Evolutionary conservation across 2,113 vertebrate species (phyloP).

Genomic region (Genyomyrus donnyi): DNA sequence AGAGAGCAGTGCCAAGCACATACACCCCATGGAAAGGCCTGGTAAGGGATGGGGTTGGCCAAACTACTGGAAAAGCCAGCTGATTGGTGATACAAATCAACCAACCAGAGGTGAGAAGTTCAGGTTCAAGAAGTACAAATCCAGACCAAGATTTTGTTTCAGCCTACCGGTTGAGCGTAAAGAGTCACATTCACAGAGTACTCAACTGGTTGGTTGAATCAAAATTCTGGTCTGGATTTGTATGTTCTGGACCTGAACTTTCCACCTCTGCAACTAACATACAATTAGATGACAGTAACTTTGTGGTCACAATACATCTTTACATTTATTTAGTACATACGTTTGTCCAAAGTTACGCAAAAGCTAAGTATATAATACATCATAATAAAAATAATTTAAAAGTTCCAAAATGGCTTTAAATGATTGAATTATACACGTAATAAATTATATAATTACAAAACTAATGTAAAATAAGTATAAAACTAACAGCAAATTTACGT

Average conservation of each 20-base stretch:
- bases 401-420: neutral
- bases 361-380: neutral
- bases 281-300: neutral
- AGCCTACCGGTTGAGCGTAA: neutral
- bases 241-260: neutral
- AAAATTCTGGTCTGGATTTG: neutral
- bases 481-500: neutral
- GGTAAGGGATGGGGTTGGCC: constrained; percentile 26
- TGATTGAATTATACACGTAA: neutral
- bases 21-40: constrained; percentile 45
- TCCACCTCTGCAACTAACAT: neutral
- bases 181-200: neutral
- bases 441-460: neutral
- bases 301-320: neutral
- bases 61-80: constrained; percentile 31
- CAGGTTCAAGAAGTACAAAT: neutral
- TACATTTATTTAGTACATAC: neutral
- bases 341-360: neutral
- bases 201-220: neutral
- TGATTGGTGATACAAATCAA: neutral
- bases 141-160: neutral
- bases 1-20: constrained; percentile 47
- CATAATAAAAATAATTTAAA: neutral
- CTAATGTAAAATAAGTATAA: neutral
- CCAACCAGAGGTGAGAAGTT: neutral